Evolutionary conservation across 92 coral and sea anemone species (phyloP), one percentile per base, ranked within the genome.

Genomic region (Zoanthus gigantus): DNA sequence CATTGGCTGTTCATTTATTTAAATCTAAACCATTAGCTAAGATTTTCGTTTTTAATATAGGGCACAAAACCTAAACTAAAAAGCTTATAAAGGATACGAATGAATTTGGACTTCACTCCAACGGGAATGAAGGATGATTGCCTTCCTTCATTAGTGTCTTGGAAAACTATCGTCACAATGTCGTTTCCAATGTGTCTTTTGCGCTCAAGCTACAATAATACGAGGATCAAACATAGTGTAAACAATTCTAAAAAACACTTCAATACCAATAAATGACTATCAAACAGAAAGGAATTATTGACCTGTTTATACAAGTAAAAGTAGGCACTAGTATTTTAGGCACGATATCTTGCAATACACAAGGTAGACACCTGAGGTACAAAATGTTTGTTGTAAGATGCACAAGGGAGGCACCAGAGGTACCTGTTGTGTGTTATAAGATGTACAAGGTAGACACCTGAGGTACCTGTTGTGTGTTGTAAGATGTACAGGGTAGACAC

Each of bases 161-260:
- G 99, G 83, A 97, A 97, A 11, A 97, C 99, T 76, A 97, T 92
- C n/a, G 90, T 95, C 14, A 95, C 99, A 54, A 97, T 95, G 92
- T 97, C 99, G 88, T 97, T 97, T 52, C 99, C 99, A 16, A 97
- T 97, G 77, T 97, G 99, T 23, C 99, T 96, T 82, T 96, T 96
- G 73, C 98, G 95, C 80, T 96, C 98, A 80, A 96, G 96, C 98
- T 96, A 77, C 53, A 84, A 9, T 16, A 60, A 76, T 23, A 30
- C 4, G 50, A 37, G 29, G 67, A 87, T 44, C 47, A 8, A 50
- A 45, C 57, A 77, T 48, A 4, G 61, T 29, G 88, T 29, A 28
- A 45, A 48, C 34, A 56, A 13, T 72, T 10, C 9, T 17, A 15
- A 29, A n/a, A 58, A 32, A 34, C 42, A 7, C 7, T 52, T 18